phyloP scores from a whole-genome alignment of 2,113 vertebrate species.

The Anguilla rostrata region DNA sequence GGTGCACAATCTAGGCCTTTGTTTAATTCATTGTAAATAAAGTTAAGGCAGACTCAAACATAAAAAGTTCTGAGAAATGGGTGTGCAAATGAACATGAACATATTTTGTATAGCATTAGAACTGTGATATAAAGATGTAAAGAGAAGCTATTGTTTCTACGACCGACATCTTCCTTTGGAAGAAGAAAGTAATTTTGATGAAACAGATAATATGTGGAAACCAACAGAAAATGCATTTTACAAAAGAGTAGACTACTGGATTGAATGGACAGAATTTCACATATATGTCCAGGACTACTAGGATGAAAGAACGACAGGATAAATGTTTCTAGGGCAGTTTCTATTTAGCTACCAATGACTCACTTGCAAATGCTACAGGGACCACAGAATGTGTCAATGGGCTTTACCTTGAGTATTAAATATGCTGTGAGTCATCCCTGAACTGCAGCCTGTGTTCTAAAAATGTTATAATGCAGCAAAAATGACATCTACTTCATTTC shows the following conservation, averaged over 20 bases:
- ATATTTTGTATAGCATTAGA: neutral
- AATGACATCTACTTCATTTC: neutral
- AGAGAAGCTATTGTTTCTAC: neutral
- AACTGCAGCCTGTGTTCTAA: conserved; percentile 4
- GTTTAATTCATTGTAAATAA: conserved; percentile 20
- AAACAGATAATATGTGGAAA: neutral
- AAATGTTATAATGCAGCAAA: neutral
- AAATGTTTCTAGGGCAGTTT: neutral
- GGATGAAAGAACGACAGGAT: neutral
- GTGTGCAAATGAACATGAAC: neutral
- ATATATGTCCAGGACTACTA: too few relatives aligned
- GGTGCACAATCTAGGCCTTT: neutral
- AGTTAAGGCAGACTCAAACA: neutral
- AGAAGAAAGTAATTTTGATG: neutral
- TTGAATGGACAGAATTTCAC: too few relatives aligned
- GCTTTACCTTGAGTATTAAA: conserved; percentile 1
- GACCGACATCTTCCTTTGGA: neutral
- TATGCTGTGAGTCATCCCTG: conserved; percentile 16
- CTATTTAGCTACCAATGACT: conserved; percentile 4
- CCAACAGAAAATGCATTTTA: neutral
- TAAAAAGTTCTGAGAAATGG: neutral
- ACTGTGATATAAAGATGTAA: neutral
- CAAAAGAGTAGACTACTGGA: too few relatives aligned
- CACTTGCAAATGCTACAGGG: neutral
- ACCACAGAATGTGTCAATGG: neutral